Conservation (phyloP, 2,888 invertebrate species). For the Nomada lathburiana region DNA sequence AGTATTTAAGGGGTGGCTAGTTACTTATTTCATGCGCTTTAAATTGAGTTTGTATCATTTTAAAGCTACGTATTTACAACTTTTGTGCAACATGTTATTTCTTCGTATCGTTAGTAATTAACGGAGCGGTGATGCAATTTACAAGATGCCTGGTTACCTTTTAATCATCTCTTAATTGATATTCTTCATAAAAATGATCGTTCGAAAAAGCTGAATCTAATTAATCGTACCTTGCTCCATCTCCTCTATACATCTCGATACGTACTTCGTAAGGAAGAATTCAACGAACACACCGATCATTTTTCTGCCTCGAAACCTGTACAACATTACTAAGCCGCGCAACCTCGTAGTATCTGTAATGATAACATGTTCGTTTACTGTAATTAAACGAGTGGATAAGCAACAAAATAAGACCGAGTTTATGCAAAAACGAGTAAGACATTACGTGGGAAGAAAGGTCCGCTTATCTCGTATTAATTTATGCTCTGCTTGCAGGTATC, state of each 20-base stretch:
- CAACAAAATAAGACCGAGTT: background rate
- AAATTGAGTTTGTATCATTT: too few relatives aligned
- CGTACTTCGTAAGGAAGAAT: background rate
- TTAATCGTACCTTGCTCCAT: background rate
- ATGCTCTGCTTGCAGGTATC: conserved; percentile 85
- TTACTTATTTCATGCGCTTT: too few relatives aligned
- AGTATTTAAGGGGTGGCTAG: too few relatives aligned
- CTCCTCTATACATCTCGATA: background rate
- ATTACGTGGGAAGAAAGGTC: conserved; percentile 17
- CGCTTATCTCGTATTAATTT: conserved; percentile 19
- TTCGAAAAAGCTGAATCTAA: too few relatives aligned
- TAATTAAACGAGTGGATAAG: conserved; percentile 16
- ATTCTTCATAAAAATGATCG: too few relatives aligned
- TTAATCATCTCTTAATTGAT: too few relatives aligned
- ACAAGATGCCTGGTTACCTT: too few relatives aligned
- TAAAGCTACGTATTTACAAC: too few relatives aligned
- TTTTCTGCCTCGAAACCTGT: background rate
- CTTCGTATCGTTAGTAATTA: too few relatives aligned
- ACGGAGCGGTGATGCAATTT: too few relatives aligned
- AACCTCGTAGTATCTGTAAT: background rate
- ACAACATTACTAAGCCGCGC: background rate
- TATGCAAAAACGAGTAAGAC: conserved; percentile 12
- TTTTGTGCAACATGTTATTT: too few relatives aligned
- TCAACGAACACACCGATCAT: background rate
- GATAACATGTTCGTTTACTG: background rate